These are phyloP conservation scores for Coenonympha glycerion DNA, from an alignment of 2,888 invertebrate genomes.

Conservation along the genomic window DNA sequence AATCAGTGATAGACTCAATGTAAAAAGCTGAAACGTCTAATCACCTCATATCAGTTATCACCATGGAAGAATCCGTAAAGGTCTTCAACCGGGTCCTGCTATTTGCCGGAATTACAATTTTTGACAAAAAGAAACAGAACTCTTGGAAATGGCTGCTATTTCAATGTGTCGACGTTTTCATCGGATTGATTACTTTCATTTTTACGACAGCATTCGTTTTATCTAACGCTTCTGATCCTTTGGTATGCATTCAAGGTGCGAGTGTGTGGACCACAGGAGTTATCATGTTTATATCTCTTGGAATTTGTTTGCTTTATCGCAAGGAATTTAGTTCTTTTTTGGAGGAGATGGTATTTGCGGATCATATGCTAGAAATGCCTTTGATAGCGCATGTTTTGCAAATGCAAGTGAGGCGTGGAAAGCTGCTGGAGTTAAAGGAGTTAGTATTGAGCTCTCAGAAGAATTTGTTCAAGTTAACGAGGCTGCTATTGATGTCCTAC, in stretches of 20 bases:
- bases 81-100: constrained; percentile 51
- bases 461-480: constrained; percentile 45
- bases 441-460: constrained; percentile 46
- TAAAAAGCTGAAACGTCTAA: constrained; percentile 28
- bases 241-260: constrained; percentile 57
- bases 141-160: constrained; percentile 46
- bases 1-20: constrained; percentile 20
- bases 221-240: constrained; percentile 38
- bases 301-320: constrained; percentile 50
- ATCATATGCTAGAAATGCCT: constrained; percentile 51
- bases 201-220: constrained; percentile 55
- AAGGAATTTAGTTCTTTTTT: constrained; percentile 48
- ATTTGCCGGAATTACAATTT: constrained; percentile 53
- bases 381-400: constrained; percentile 41
- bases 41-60: constrained; percentile 21
- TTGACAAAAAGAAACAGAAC: constrained; percentile 45
- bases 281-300: constrained; percentile 56
- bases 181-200: constrained; percentile 49
- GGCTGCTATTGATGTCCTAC: constrained; percentile 47
- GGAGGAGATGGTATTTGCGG: constrained; percentile 51
- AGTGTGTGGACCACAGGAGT: constrained; percentile 63
- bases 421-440: constrained; percentile 42
- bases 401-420: constrained; percentile 29
- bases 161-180: constrained; percentile 50
- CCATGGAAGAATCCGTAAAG: constrained; percentile 51